Conservation (phyloP, 2,797 vertebrate genomes). For the Poeciliopsis paucimaculata region DNA sequence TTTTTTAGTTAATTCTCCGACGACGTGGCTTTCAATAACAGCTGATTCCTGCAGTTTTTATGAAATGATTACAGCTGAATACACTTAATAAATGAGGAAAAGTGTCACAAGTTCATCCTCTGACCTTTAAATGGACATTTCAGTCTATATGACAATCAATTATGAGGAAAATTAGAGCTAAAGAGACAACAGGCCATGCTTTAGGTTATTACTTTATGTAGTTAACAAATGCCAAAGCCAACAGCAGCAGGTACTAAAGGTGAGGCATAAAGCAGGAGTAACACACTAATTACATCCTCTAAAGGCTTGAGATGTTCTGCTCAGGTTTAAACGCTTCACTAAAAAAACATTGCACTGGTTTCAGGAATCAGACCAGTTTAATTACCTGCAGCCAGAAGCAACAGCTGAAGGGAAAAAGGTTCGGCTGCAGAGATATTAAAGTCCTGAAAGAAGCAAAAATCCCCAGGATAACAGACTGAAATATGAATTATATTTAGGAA, state of each 20-base stretch:
- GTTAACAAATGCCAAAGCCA: constrained; percentile 35
- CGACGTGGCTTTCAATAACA: not conserved
- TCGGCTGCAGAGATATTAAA: not conserved
- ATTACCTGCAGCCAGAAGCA: not conserved
- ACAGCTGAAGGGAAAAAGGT: not conserved
- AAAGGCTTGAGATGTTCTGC: constrained; percentile 8
- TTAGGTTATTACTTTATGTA: constrained; percentile 16
- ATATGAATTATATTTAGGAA: not conserved
- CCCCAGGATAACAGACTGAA: not conserved
- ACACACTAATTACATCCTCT: constrained; percentile 18
- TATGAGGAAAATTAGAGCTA: not conserved
- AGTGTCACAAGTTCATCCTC: constrained; percentile 3
- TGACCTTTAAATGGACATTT: constrained; percentile 35
- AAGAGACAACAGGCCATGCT: not conserved
- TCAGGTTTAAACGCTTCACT: constrained; percentile 9
- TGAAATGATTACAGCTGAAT: constrained; percentile 11
- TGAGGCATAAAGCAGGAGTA: not conserved
- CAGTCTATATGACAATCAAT: not conserved
- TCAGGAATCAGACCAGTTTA: not conserved
- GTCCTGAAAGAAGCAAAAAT: not conserved
- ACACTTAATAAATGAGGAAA: constrained; percentile 5
- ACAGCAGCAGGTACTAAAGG: constrained; percentile 12
- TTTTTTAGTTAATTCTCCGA: constrained; percentile 1
- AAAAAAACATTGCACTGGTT: not conserved
- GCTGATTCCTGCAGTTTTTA: constrained; percentile 6